Evolutionary conservation across 2,888 invertebrate species (phyloP).

Genomic region (Eilema griseolum): DNA sequence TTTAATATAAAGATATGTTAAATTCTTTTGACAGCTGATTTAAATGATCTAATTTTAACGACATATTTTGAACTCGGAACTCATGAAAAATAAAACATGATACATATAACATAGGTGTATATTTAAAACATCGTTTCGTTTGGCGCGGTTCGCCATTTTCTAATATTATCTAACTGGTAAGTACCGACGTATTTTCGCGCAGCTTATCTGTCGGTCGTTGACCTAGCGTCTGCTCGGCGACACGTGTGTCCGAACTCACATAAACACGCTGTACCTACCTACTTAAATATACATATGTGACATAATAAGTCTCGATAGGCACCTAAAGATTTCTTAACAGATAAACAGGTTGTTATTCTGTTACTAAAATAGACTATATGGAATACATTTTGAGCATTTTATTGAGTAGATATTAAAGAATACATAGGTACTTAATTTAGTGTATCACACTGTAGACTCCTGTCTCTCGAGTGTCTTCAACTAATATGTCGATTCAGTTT

Average conservation of each 20-base stretch:
- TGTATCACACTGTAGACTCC: too few relatives aligned
- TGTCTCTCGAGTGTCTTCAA: too few relatives aligned
- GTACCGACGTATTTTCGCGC: slow-evolving; percentile 72
- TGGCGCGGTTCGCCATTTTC: slow-evolving; percentile 73
- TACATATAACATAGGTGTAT: slow-evolving; percentile 13
- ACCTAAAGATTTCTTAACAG: slow-evolving; percentile 8
- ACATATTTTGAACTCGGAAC: slow-evolving; percentile 2
- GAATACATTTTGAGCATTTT: neutral
- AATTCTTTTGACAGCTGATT: neutral
- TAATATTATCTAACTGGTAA: slow-evolving; percentile 81
- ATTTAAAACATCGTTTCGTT: slow-evolving; percentile 42
- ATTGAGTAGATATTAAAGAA: neutral
- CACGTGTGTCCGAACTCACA: slow-evolving; percentile 58
- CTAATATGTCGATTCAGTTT: too few relatives aligned
- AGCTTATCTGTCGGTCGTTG: slow-evolving; percentile 77
- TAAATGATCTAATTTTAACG: neutral
- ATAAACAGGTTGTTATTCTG: slow-evolving; percentile 17
- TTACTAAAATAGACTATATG: neutral
- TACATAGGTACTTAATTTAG: neutral
- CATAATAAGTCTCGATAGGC: slow-evolving; percentile 13
- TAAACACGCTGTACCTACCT: slow-evolving; percentile 7
- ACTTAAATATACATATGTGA: neutral
- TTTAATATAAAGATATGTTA: too few relatives aligned
- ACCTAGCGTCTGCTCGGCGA: slow-evolving; percentile 59
- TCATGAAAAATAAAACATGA: slow-evolving; percentile 10